Base-by-base conservation (phyloP, 1,140 invertebrate genomes). In the Megalopta genalis region DNA sequence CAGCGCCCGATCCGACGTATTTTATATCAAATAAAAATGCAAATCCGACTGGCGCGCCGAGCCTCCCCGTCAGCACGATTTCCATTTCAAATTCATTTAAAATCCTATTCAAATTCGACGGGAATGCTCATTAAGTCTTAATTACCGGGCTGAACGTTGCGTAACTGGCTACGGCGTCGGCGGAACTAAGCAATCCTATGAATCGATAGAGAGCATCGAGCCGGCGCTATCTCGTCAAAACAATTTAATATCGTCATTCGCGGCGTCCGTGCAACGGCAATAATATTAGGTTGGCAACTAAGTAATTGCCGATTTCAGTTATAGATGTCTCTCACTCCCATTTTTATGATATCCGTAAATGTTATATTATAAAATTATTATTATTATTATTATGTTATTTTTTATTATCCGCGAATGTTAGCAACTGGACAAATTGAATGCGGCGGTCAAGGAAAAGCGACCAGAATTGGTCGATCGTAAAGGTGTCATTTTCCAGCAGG, bases 71-170 rank as follows among this genome's bases (percentile, higher is more conserved):
- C 60, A 32, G 37, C 21, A 42, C 37, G 42, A 78, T 78, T 72
- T 78, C 60, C 49, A 78, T 78, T 78, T 57, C 37, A 78, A 78
- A 78, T 72, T 54, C 76, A 42, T 27, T 78, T 72, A 72, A 78
- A 78, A 72, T 72, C 60, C 68, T 25, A 64, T 72, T 78, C 60
- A 64, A 77, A 71, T 71, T 71, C 68, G 67, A 71, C 64, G 67
- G 59, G 32, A 64, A 71, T 23, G 21, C 42, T 78, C 60, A 72
- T 78, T 72, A 72, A 25, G 49, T 18, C 25, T 72, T 72, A 72
- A 78, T 72, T 64, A 37, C 68, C n/a, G 8, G 1, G 18, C 8
- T 25, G 68, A 46, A 21, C 18, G 16, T 68, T 69, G 46, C 39
- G 27, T 72, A 72, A 72, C 60, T 18, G 39, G 23, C 16, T n/a